Evolutionary conservation across 2,888 invertebrate genomes (phyloP), one percentile per base, ranked within the genome.

Genomic region (Herminia tarsipennalis): DNA sequence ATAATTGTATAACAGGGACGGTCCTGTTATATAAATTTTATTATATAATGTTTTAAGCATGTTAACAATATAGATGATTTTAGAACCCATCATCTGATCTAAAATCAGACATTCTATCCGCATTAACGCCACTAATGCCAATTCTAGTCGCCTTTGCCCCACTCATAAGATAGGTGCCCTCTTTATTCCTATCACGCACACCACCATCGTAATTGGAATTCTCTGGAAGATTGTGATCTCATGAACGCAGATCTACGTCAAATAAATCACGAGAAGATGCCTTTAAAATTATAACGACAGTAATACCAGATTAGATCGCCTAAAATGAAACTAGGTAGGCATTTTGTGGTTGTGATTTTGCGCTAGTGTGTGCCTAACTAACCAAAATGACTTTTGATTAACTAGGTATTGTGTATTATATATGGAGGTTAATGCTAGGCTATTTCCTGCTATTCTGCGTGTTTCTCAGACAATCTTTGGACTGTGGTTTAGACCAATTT

Each of bases 131-230:
- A 34, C 34, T 41, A 27, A 51, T 50, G 46, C 29, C 52, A 35
- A 42, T 58, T 55, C 54, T 50, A 55, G 42, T 14, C 34, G 17
- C 34, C 48, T 52, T 41, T 25, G 38, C 17, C 18, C 49, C 41
- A 25, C 18, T 34, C 33, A 18, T 50, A 63, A 58, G 58, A 18
- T 8, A 50, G 36, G 36, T 33, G 14, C n/a, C 17, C 12, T 55
- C 37, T 50, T 16, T 69, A 81, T 81, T 81, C 84, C 45, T 49
- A 66, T 72, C 83, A 83, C 83, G 82, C 73, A 69, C 73, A 57
- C 66, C 56, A 29, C 59, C 72, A 63, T 63, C 72, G 81, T 86
- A 86, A 88, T 88, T 87, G 85, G 83, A 86, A 87, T 87, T 86
- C 83, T 76, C 74, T 46, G 58, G 69, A 73, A 82, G 80, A 82